These are phyloP conservation scores for Drosophila ezoana DNA, from an alignment of 2,888 invertebrate genomes.

Conservation along the genomic window DNA sequence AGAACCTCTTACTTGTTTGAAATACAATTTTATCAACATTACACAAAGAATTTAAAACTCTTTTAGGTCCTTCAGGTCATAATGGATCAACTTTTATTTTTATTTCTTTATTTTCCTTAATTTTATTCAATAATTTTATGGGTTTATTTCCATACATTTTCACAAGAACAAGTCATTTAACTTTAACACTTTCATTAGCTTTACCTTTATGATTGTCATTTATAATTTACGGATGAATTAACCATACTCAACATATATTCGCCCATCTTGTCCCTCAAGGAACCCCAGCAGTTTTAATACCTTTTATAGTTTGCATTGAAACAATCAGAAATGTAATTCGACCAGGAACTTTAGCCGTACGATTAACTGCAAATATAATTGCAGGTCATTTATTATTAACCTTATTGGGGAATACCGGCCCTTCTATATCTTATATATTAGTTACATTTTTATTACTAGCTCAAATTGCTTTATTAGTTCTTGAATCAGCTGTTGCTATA, in stretches of 20 bases:
- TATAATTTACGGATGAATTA: conserved; percentile 88
- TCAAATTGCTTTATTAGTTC: conserved; percentile 85
- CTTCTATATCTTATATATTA: conserved; percentile 63
- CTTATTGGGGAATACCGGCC: conserved; percentile 85
- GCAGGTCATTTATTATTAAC: conserved; percentile 90
- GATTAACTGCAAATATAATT: conserved; percentile 91
- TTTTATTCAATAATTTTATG: conserved; percentile 89
- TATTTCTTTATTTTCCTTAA: conserved; percentile 84
- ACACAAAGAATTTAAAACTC: conserved; percentile 70
- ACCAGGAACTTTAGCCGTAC: conserved; percentile 89
- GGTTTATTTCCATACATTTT: conserved; percentile 90
- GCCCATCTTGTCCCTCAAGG: conserved; percentile 89
- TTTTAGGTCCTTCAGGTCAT: conserved; percentile 85
- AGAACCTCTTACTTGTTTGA: too few relatives aligned
- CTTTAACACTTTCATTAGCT: conserved; percentile 87
- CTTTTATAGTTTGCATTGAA: conserved; percentile 91
- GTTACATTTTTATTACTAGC: conserved; percentile 77
- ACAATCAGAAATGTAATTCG: conserved; percentile 90
- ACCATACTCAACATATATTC: conserved; percentile 88
- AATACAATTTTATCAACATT: conserved; percentile 83
- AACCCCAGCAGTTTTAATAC: conserved; percentile 88
- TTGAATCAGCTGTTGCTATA: conserved; percentile 86
- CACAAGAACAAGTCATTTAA: conserved; percentile 88
- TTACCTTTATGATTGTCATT: conserved; percentile 88
- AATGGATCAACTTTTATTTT: conserved; percentile 86